phyloP scores from a whole-genome alignment of 2,888 invertebrate genomes.

The Latheticus oryzae region DNA sequence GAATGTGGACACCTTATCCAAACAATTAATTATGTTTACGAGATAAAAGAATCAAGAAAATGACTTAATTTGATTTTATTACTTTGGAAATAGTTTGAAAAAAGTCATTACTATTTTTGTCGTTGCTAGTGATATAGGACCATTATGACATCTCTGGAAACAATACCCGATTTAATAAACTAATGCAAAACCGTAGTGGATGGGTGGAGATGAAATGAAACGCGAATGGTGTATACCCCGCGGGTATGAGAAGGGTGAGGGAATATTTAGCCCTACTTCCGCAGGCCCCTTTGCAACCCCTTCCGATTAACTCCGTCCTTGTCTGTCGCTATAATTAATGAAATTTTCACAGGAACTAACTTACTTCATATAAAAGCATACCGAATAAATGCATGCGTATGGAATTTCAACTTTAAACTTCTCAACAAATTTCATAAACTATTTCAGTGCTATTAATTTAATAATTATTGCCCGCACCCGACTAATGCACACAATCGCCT shows the following conservation, averaged over 20 bases:
- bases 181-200: conserved; percentile 61
- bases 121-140: conserved; percentile 37
- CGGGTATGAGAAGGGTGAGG: conserved; percentile 50
- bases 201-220: conserved; percentile 61
- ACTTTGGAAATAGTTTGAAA: conserved; percentile 23
- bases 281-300: conserved; percentile 58
- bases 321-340: conserved; percentile 59
- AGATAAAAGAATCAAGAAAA: conserved; percentile 15
- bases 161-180: conserved; percentile 62
- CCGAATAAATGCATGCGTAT: conserved; percentile 44
- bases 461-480: conserved; percentile 30
- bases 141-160: conserved; percentile 57
- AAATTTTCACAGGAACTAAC: conserved; percentile 58
- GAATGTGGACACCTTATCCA: no score
- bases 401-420: conserved; percentile 43
- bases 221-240: conserved; percentile 59
- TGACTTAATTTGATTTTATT: conserved; percentile 28
- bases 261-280: conserved; percentile 50
- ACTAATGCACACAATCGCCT: conserved; percentile 7
- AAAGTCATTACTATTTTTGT: conserved; percentile 25
- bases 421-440: conserved; percentile 41
- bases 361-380: conserved; percentile 48
- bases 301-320: conserved; percentile 57
- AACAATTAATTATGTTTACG: conserved; percentile 21
- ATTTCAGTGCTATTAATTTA: conserved; percentile 41